Base-by-base conservation (phyloP, 2,888 invertebrate species). In the Acleris laterana region DNA sequence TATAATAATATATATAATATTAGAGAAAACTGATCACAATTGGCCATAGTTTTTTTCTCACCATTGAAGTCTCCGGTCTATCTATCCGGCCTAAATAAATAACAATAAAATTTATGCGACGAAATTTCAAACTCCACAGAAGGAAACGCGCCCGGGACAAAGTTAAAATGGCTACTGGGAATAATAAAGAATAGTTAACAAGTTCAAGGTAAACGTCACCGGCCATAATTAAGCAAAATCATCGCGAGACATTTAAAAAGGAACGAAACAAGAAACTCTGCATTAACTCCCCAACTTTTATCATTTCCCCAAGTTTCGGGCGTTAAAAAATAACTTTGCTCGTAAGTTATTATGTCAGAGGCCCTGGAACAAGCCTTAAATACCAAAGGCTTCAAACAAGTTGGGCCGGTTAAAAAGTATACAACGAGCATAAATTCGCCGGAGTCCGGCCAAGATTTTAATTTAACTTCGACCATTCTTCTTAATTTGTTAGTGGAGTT, bases 391-490 rank as follows among this genome's bases (percentile, higher is more conserved):
- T 67, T 67, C 63, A 69, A 66, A 67, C 51, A 66, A 67, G 64
- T 68, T 60, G 69, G 60, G 59, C 68, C 68, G 70, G 65, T 71
- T 70, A 59, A 69, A 63, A 64, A 70, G 66, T 70, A 82, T 77
- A 87, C 81, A 89, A 90, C 85, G 85, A 75, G 81, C 85, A 87
- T 90, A 90, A 89, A 90, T 89, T 85, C 78, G 71, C 73, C 70
- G 71, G 76, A 66, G 63, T 73, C 73, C 76, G 72, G 75, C 80
- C 80, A 85, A 88, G 88, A 85, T 90, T 91, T 91, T 91, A 91
- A 91, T 91, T 91, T 90, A 91, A 91, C 84, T 91, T 91, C 62
- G 74, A 73, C 85, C 88, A 89, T 91, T 89, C 80, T 86, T 91
- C 89, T 90, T 90, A 89, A 92, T 92, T 91, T 90, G 89, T 86